A percentile compares a stretch with the other conserved stretches of the same genome.
phyloP scores from a whole-genome alignment of 2,113 vertebrate species.

The Periophthalmodon schlosseri region DNA sequence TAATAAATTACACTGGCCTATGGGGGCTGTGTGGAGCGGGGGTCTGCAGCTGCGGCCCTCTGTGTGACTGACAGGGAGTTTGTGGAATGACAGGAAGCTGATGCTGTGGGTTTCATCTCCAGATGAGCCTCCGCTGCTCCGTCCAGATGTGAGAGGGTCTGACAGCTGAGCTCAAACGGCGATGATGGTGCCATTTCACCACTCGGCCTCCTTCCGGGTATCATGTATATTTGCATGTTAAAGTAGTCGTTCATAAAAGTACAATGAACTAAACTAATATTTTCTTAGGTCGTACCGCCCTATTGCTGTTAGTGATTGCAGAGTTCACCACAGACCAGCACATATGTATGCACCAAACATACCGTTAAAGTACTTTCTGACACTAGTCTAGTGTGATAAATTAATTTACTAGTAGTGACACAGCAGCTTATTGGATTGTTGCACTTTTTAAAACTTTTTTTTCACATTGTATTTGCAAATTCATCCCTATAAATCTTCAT shows the following conservation, averaged over 20 bases:
- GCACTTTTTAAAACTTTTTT: no score
- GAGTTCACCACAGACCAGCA: no score
- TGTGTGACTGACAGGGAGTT: not conserved
- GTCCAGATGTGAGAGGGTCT: constrained; percentile 22
- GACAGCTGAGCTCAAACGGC: constrained; percentile 19
- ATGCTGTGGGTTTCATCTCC: constrained; percentile 6
- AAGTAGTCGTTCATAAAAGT: not conserved
- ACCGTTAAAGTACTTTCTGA: no score
- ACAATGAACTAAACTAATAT: no score
- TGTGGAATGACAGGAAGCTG: constrained; percentile 6
- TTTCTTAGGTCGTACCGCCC: no score
- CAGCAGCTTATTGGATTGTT: no score
- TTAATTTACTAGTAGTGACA: no score
- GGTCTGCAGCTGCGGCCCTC: constrained; percentile 16
- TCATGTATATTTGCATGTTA: not conserved
- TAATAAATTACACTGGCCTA: constrained; percentile 18
- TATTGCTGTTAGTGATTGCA: no score
- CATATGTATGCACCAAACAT: no score
- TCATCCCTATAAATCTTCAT: no score
- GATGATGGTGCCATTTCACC: not conserved
- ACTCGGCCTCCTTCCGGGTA: not conserved
- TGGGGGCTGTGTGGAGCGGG: not conserved
- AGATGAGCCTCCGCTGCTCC: constrained; percentile 14
- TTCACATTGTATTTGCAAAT: no score
- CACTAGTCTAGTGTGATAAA: no score